Base-by-base conservation (phyloP, 2,113 vertebrate species). In the Sturnus vulgaris region DNA sequence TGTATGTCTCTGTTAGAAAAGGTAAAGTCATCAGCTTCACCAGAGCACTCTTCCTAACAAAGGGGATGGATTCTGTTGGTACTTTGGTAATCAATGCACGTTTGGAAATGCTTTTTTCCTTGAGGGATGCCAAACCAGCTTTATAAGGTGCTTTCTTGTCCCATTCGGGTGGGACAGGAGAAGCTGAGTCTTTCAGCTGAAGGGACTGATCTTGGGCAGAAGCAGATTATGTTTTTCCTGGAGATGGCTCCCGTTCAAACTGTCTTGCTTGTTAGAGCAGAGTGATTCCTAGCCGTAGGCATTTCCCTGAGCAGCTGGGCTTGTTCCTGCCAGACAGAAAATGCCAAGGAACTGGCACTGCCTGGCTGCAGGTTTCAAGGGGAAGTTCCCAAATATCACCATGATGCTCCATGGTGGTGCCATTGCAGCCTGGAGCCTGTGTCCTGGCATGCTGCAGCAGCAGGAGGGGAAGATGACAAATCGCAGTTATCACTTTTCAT, bases 301-400 rank as follows among this genome's bases (percentile, higher is more conserved):
- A 37, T 60, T 64, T 78, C 7, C 3, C 50, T 59, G 20, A 40
- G 11, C 33, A 84, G 33, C 17, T 88, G 60, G 20, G 3, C 60
- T 92, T 64, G 23, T 27, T 73, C 17, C 55, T 78, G 39, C 40
- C 44, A 50, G 44, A 33, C 7, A 82, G 31, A 10, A 78, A 40
- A 18, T 7, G 4, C n/a, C 49, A 81, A 25, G 0, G 0, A 52
- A 35, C 6, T 52, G 61, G 21, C 20, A 4, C 33, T 4, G 2
- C 2, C 55, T 78, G 50, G 30, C 42, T 61, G 11, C 1, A 2
- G 11, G 9, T 65, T 52, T 24, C 1, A 2, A 52, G 8, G 21
- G 11, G 4, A 61, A 23, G 12, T 24, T 71, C n/a, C 57, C 42
- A 71, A 33, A 57, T 5, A 2, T 75, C 47, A 57, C 46, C 0